Conservation (phyloP, 2,888 invertebrate genomes). For the Cryptosula pallasiana region DNA sequence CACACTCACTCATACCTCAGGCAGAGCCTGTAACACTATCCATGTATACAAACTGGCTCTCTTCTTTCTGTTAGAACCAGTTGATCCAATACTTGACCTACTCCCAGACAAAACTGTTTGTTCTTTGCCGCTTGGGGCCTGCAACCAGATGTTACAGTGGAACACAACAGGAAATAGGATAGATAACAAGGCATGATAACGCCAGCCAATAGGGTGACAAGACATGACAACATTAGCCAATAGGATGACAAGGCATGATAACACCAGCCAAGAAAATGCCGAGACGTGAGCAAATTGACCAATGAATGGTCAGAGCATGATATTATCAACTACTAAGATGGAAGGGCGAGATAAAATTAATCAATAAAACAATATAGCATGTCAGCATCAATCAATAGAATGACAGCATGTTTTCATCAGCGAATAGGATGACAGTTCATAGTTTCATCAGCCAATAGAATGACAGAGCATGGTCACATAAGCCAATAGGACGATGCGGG, state of each 20-base stretch:
- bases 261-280: neutral
- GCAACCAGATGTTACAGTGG: neutral
- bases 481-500: too few species aligned
- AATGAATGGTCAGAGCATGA: neutral
- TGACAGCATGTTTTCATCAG: slow-evolving; percentile 25
- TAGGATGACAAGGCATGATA: neutral
- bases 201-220: neutral
- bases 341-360: too few species aligned
- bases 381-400: neutral
- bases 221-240: too few species aligned
- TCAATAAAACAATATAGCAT: neutral
- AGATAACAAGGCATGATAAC: neutral
- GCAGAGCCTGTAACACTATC: slow-evolving; percentile 93
- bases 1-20: slow-evolving; percentile 58
- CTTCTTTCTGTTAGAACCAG: slow-evolving; percentile 55
- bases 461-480: too few species aligned
- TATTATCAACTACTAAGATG: neutral
- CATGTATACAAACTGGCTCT: slow-evolving; percentile 85
- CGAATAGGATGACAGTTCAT: too few species aligned
- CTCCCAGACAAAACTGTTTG: neutral
- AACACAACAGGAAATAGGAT: neutral
- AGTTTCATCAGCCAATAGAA: too few species aligned
- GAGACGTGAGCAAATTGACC: too few species aligned
- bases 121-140: neutral
- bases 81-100: neutral